Percentiles rank a stretch among this genome's conserved stretches.
These are phyloP conservation scores for Ferrisia virgata DNA, from an alignment of 2,888 invertebrate species.

Conservation along the genomic window DNA sequence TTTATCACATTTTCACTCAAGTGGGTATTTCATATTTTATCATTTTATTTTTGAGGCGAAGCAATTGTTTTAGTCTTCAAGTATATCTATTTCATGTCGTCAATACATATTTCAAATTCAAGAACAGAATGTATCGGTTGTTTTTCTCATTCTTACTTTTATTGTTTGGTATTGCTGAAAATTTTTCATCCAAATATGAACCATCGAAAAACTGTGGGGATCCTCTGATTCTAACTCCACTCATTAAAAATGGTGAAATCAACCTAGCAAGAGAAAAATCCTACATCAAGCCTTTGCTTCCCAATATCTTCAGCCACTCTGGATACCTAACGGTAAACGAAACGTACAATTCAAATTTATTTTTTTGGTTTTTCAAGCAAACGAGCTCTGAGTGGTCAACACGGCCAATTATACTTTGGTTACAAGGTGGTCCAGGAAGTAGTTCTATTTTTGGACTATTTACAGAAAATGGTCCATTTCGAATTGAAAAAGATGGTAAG, in stretches of 20 bases:
- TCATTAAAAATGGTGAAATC: neutral
- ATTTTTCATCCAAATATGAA: neutral
- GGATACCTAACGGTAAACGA: constrained; percentile 64
- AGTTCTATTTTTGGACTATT: constrained; percentile 77
- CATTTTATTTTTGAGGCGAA: no score
- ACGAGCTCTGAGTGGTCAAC: constrained; percentile 52
- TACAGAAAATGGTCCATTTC: constrained; percentile 77
- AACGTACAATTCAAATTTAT: constrained; percentile 55
- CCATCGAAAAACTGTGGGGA: constrained; percentile 1
- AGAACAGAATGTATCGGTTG: neutral
- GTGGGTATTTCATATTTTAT: no score
- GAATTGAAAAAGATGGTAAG: constrained; percentile 56
- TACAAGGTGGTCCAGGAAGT: constrained; percentile 83
- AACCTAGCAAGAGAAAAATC: neutral
- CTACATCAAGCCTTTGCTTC: neutral
- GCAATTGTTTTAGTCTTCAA: no score
- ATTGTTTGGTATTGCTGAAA: neutral
- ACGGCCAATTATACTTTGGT: constrained; percentile 64
- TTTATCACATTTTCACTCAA: no score
- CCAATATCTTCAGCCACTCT: constrained; percentile 59
- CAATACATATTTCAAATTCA: no score
- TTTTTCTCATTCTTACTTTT: neutral
- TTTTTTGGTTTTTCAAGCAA: constrained; percentile 58
- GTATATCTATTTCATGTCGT: no score
- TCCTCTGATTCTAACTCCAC: constrained; percentile 23